A percentile compares a stretch with the other conserved stretches of the same genome.
Conservation (phyloP, 2,888 invertebrate species). For the Pyralis farinalis region DNA sequence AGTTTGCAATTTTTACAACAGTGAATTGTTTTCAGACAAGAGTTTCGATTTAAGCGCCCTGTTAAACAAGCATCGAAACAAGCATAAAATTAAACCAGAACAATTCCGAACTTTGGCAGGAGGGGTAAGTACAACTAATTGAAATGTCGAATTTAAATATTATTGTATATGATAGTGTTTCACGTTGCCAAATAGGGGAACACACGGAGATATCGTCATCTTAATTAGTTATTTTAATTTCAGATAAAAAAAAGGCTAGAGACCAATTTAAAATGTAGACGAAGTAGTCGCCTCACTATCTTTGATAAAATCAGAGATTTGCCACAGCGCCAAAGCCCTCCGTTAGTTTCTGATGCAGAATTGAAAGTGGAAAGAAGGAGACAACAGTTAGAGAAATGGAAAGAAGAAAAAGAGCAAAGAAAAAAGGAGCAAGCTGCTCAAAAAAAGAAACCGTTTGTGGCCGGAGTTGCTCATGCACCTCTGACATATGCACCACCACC, state of each 20-base stretch:
- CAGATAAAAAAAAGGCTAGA: constrained; percentile 56
- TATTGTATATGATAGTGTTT: too few species aligned
- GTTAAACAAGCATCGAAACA: constrained; percentile 49
- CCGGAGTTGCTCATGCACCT: constrained; percentile 46
- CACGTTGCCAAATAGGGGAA: too few species aligned
- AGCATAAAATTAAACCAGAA: constrained; percentile 56
- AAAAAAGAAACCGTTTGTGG: constrained; percentile 64
- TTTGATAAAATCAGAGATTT: constrained; percentile 57
- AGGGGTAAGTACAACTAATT: constrained; percentile 46
- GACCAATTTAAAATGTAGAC: constrained; percentile 41
- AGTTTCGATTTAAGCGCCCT: constrained; percentile 56
- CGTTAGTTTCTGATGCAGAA: constrained; percentile 26
- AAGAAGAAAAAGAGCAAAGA: constrained; percentile 58
- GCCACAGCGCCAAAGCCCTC: constrained; percentile 35
- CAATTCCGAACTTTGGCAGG: constrained; percentile 55
- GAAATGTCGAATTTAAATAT: too few species aligned
- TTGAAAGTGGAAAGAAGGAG: constrained; percentile 46
- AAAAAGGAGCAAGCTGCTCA: constrained; percentile 45
- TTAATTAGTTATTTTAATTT: constrained; percentile 22
- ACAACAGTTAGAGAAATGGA: constrained; percentile 65
- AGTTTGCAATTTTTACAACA: too few species aligned
- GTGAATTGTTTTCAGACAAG: constrained; percentile 56
- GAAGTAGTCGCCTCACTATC: constrained; percentile 42
- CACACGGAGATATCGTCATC: too few species aligned
- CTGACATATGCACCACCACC: constrained; percentile 48